Evolutionary conservation across 2,797 vertebrate species (phyloP), one percentile per base, ranked within the genome.

Genomic region (Enteromius viviparus): DNA sequence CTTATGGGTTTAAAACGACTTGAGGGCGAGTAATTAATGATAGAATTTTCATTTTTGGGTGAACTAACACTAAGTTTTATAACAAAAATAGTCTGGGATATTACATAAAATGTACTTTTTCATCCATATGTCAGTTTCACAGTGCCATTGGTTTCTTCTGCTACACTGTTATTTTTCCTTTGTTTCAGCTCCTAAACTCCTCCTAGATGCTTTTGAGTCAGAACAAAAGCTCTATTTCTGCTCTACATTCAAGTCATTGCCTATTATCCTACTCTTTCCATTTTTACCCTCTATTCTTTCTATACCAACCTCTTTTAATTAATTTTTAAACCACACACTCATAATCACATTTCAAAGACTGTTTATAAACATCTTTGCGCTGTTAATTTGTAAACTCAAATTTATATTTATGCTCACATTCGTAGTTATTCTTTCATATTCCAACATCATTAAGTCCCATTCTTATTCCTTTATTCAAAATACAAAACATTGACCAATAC

Each of bases 311-410:
- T 75, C 55, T 51, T 21, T 10, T 29, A 12, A 58, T 34, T 1
- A 8, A n/a, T 34, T 40, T 66, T 37, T 45, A 69, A 69, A n/a
- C 37, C 37, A 42, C 37, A 5, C 51, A 58, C 29, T 74, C 47
- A 72, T 72, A 75, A 75, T 37, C 32, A 23, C 19, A 60, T 47
- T 77, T 12, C 9, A 14, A 15, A 29, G 66, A 26, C 11, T 10
- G 32, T 45, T 60, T 34, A 47, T 32, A 64, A 81, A n/a, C 26
- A 72, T 62, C 53, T 60, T 14, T 47, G 19, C 3, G 19, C 3
- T 81, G 79, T 80, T 80, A 58, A 72, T 62, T 68, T 60, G 6
- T 71, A 72, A 81, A 72, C 68, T 29, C 40, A n/a, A 6, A 32
- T 80, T n/a, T 71, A 32, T 58, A 71, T 80, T 81, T 62, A 32